These are phyloP conservation scores for Phania funesta DNA, from an alignment of 2,888 invertebrate genomes.

Conservation along the genomic window DNA sequence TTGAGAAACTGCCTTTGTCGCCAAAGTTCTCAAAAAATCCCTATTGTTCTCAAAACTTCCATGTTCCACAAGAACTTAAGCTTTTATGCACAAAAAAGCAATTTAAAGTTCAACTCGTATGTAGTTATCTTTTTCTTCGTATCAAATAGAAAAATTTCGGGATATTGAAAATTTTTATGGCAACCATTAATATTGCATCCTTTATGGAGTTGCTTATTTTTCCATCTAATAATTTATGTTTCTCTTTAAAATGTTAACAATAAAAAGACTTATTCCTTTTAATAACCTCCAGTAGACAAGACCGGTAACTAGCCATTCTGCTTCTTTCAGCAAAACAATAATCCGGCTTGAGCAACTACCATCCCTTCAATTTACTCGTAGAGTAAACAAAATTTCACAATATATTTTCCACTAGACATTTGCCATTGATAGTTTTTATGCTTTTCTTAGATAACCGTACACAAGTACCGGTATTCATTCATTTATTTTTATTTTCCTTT, in stretches of 20 bases:
- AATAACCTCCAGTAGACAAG: background rate
- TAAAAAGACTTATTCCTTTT: background rate
- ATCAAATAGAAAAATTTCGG: too few species aligned
- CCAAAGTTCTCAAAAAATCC: too few species aligned
- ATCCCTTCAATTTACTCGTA: background rate
- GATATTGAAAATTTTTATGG: too few species aligned
- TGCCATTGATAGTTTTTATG: conserved; percentile 31
- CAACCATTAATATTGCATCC: too few species aligned
- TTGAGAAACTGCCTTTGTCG: too few species aligned
- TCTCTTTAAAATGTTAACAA: background rate
- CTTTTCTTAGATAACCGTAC: conserved; percentile 32
- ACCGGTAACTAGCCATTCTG: background rate
- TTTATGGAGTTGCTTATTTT: background rate
- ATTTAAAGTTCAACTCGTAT: too few species aligned
- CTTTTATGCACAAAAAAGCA: too few species aligned
- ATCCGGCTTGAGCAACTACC: background rate
- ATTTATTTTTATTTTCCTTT: background rate
- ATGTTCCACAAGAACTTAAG: too few species aligned
- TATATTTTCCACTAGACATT: conserved; percentile 30
- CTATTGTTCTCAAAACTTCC: too few species aligned
- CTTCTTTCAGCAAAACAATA: background rate
- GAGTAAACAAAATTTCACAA: background rate
- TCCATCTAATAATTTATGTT: background rate
- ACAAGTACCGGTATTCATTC: conserved; percentile 5
- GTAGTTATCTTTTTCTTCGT: too few species aligned